Evolutionary conservation across 2,113 vertebrate genomes (phyloP).

Genomic region (Lampris megalopsis): DNA sequence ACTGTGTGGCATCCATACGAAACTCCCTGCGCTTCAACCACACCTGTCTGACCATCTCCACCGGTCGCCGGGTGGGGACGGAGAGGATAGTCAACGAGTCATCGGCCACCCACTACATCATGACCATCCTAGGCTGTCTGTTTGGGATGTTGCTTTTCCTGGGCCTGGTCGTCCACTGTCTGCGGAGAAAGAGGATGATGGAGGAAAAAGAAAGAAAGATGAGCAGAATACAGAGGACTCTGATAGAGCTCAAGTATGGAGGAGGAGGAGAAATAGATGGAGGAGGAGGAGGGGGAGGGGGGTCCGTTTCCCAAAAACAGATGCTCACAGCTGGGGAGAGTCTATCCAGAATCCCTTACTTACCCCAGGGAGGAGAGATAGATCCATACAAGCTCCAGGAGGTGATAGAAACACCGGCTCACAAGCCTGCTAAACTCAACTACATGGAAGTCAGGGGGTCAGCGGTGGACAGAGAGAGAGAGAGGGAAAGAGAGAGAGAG

Average conservation of each 20-base stretch:
- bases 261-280: conserved; percentile 89
- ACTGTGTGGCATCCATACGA: conserved; percentile 95
- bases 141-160: conserved; percentile 95
- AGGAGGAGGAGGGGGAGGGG: conserved; percentile 71
- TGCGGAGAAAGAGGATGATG: conserved; percentile 87
- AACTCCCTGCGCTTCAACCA: conserved; percentile 94
- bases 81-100: conserved; percentile 80
- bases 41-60: conserved; percentile 93
- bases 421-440: conserved; percentile 90
- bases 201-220: conserved; percentile 87
- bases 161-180: conserved; percentile 91
- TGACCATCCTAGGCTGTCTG: conserved; percentile 95
- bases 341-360: conserved; percentile 90
- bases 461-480: conserved; percentile 69
- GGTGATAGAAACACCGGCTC: conserved; percentile 86
- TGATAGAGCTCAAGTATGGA: conserved; percentile 95
- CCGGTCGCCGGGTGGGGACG: conserved; percentile 76
- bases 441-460: conserved; percentile 96
- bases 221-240: conserved; percentile 91
- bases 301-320: conserved; percentile 87
- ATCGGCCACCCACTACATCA: conserved; percentile 97
- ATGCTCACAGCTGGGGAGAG: conserved; percentile 84
- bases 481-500: conserved; percentile 42
- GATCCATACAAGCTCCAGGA: conserved; percentile 94
- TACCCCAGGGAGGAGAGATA: conserved; percentile 85